phyloP scores from a whole-genome alignment of 2,888 invertebrate genomes.

The Drosophila peninsularis region DNA sequence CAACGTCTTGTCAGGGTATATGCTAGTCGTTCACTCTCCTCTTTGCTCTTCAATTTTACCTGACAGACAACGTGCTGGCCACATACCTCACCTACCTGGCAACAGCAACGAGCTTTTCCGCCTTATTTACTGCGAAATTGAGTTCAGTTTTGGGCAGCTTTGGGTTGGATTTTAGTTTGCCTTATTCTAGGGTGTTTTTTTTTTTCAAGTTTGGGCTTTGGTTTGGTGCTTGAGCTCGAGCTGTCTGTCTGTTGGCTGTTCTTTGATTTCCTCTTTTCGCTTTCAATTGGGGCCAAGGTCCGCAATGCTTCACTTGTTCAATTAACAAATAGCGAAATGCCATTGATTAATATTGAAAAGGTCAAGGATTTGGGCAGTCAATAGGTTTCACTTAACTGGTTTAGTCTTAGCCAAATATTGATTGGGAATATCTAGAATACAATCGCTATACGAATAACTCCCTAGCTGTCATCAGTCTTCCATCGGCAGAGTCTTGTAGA shows the following conservation, averaged over 20 bases:
- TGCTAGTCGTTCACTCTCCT: background rate
- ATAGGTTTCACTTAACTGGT: conserved; percentile 28
- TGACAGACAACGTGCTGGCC: conserved; percentile 39
- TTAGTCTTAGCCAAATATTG: conserved; percentile 17
- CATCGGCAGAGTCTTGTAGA: background rate
- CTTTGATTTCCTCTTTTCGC: conserved; percentile 25
- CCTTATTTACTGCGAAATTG: conserved; percentile 40
- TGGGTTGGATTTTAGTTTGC: conserved; percentile 7
- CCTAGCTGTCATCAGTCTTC: background rate
- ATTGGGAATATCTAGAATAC: background rate
- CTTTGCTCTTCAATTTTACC: conserved; percentile 8
- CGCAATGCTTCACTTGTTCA: conserved; percentile 48
- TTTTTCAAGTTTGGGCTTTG: conserved; percentile 25
- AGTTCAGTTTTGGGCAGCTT: conserved; percentile 19
- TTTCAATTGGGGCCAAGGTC: conserved; percentile 64
- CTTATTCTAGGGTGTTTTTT: conserved; percentile 26
- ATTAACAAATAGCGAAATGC: conserved; percentile 38
- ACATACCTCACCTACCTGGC: conserved; percentile 8
- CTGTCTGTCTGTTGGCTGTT: background rate
- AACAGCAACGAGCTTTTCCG: conserved; percentile 2
- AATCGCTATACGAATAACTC: background rate
- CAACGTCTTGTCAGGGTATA: background rate
- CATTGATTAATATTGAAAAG: conserved; percentile 34
- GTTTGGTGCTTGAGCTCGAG: background rate
- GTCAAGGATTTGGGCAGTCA: conserved; percentile 35